These are phyloP conservation scores for Dolichomitus sp. DNA, from an alignment of 2,888 invertebrate species.

Conservation along the genomic window DNA sequence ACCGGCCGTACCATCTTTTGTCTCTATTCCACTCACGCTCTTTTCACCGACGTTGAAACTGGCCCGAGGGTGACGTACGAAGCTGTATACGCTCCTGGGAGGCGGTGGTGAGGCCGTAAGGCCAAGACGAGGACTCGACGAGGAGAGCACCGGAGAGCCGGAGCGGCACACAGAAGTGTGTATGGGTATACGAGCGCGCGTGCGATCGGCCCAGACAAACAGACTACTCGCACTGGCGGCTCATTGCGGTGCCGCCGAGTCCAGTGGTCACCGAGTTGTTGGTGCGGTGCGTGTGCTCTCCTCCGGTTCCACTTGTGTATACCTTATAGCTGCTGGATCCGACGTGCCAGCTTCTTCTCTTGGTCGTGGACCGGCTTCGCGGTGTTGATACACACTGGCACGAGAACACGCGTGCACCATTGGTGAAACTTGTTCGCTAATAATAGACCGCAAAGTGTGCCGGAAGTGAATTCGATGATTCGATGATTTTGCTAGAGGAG, in stretches of 20 bases:
- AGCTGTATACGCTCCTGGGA: constrained; percentile 78
- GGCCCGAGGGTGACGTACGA: constrained; percentile 35
- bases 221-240: constrained; percentile 79
- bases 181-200: constrained; percentile 60
- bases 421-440: constrained; percentile 22
- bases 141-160: constrained; percentile 61
- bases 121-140: constrained; percentile 73
- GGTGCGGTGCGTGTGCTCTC: constrained; percentile 40
- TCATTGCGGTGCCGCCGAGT: constrained; percentile 77
- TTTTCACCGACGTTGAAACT: neutral
- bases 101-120: constrained; percentile 81
- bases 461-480: constrained; percentile 54
- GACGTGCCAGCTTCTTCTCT: neutral
- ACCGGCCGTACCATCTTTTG: neutral
- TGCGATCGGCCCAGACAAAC: constrained; percentile 81
- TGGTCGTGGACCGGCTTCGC: constrained; percentile 24
- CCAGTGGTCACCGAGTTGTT: constrained; percentile 77
- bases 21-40: neutral
- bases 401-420: constrained; percentile 1
- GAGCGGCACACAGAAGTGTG: constrained; percentile 62
- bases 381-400: constrained; percentile 35
- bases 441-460: constrained; percentile 40
- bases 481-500: neutral
- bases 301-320: constrained; percentile 2
- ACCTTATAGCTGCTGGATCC: neutral